Evolutionary conservation across 2,888 invertebrate genomes (phyloP), one percentile per base, ranked within the genome.

Genomic region (Hemistola chrysoprasaria): DNA sequence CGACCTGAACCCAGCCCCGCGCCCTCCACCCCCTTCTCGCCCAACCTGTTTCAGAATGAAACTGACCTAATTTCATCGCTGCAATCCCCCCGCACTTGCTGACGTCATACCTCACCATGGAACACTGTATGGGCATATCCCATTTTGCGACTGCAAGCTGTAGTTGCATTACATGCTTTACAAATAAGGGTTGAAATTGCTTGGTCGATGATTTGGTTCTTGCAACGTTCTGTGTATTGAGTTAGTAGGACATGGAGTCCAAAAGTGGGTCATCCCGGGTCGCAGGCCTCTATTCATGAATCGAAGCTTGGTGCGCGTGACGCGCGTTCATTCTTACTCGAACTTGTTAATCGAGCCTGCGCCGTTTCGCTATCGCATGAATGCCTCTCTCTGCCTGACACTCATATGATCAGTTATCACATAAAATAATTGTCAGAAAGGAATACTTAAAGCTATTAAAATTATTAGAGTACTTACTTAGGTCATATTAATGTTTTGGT

Each of bases 221-320:
- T 83, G 54, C 2, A 16, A 16, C 32, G 61, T 22, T 71, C 51
- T 65, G 77, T 48, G 45, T 50, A 46, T 24, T 54, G 50, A 7
- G 27, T 6, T 22, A 7, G 7, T 31, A 47, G 40, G 62, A 60
- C 57, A 76, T 74, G 56, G 73, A 78, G 88, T 90, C 90, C 82
- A 85, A 91, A 92, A 91, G 82, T 92, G 84, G 92, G 92, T 91
- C 92, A 90, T 83, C 83, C 88, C 88, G 90, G 91, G 91, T 90
- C 91, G 91, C 92, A 92, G 90, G 90, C 89, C 84, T 76, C 79
- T 80, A 86, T 90, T 91, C 83, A 91, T 88, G 88, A 90, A 88
- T 87, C 87, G 87, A 81, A 83, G 59, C 3, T 4, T 3, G 16
- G 16, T 71, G 71, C 62, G 71, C 62, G 66, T 76, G 82, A 75